A percentile compares a stretch with the other conserved stretches of the same genome.
Conservation (phyloP, 2,888 invertebrate genomes). For the Parascotia fuliginaria region DNA sequence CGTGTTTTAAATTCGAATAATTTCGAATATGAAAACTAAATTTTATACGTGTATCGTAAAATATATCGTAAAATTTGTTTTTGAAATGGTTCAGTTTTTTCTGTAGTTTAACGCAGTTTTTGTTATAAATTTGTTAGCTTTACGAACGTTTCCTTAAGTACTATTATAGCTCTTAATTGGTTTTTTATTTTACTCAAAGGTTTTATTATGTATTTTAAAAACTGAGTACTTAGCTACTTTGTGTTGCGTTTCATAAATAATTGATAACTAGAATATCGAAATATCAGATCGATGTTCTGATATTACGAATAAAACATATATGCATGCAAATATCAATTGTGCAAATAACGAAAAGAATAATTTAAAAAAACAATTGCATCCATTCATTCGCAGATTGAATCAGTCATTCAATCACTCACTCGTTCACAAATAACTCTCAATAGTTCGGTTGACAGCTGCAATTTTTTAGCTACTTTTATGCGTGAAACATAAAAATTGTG, state of each 20-base stretch:
- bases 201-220: neutral
- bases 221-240: neutral
- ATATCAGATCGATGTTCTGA: too few relatives aligned
- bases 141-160: neutral
- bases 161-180: neutral
- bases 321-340: neutral
- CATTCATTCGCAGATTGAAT: conserved; percentile 16
- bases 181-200: neutral
- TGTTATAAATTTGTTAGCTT: conserved; percentile 6
- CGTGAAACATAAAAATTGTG: conserved; percentile 41
- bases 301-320: too few relatives aligned
- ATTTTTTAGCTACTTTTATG: conserved; percentile 45
- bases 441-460: conserved; percentile 47
- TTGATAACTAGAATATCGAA: too few relatives aligned
- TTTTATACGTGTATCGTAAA: conserved; percentile 33
- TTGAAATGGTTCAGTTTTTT: conserved; percentile 12
- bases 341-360: neutral
- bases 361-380: neutral
- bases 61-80: conserved; percentile 18
- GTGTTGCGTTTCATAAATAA: too few relatives aligned
- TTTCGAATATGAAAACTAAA: conserved; percentile 25
- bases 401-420: conserved; percentile 8
- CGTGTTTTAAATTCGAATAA: conserved; percentile 30
- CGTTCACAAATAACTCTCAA: conserved; percentile 5
- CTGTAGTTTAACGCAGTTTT: conserved; percentile 4